Percentiles rank a stretch among this genome's conserved stretches.
phyloP scores from a whole-genome alignment of 2,113 vertebrate genomes.

The Theropithecus gelada region DNA sequence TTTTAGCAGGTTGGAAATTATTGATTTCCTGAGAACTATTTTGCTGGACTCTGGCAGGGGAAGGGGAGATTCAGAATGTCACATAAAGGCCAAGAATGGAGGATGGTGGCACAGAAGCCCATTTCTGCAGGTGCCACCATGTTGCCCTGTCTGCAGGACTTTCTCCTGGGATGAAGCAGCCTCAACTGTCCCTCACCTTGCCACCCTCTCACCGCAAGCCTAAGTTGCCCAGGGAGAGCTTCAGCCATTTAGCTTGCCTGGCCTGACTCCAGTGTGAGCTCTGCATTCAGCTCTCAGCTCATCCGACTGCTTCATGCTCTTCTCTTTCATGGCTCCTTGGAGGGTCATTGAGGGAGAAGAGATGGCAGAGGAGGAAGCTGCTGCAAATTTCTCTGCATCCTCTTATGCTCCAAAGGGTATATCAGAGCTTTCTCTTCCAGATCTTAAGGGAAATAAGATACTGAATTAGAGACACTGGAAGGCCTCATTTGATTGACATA shows the following conservation, averaged over 20 bases:
- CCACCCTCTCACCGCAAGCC: not conserved
- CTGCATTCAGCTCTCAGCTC: not conserved
- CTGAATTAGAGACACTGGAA: not conserved
- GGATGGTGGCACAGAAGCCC: not conserved
- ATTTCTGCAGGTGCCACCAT: not conserved
- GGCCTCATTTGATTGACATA: not conserved
- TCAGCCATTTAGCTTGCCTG: not conserved
- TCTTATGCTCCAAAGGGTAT: not conserved
- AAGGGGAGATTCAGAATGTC: not conserved
- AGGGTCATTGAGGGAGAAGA: not conserved
- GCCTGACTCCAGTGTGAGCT: not conserved
- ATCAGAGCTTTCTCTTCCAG: not conserved
- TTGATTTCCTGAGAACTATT: not conserved
- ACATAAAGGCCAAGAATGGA: not conserved
- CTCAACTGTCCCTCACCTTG: not conserved
- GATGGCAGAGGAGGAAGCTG: not conserved
- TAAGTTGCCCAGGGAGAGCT: rapidly evolving
- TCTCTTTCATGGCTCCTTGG: not conserved
- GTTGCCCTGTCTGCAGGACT: not conserved
- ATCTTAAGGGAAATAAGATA: not conserved
- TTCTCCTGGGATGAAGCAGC: not conserved
- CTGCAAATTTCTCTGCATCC: not conserved
- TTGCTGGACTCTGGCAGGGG: not conserved
- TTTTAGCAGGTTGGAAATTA: not conserved
- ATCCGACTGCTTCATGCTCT: not conserved